Evolutionary conservation across 2,888 invertebrate genomes (phyloP), one percentile per base, ranked within the genome.

Genomic region (Neocrepidodera transversa): DNA sequence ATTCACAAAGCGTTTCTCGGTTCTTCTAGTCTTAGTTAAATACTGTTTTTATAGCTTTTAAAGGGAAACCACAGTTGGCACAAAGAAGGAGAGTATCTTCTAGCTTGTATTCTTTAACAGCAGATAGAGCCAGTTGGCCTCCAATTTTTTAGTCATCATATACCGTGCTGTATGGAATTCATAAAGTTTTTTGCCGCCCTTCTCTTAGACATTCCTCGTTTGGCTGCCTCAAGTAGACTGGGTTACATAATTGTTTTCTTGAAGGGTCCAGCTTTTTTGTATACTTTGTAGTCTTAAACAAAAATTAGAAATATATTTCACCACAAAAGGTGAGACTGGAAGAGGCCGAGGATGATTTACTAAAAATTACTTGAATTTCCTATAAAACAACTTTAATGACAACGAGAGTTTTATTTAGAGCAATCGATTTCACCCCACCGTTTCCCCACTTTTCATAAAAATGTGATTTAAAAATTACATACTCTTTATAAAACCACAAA

Each of bases 211-310:
- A n/a, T n/a, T n/a, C n/a, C n/a, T n/a, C n/a, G 43, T 53, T 53
- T 53, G 18, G 42, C 53, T 38, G 53, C 43, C 11, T 53, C 18
- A 28, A 43, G 42, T 20, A 38, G 42, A 26, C 38, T n/a, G n/a
- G n/a, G n/a, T n/a, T n/a, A n/a, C n/a, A n/a, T n/a, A n/a, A n/a
- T n/a, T 43, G 43, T 58, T 58, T 51, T 32, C 45, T 51, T 32
- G 58, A 51, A 28, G 43, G 58, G 43, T 51, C 51, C 51, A 51
- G 23, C 20, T 43, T 51, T 51, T 58, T 57, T 18, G 17, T 52
- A 52, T n/a, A n/a, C n/a, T n/a, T n/a, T n/a, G n/a, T n/a, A n/a
- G n/a, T n/a, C n/a, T n/a, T n/a, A n/a, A n/a, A n/a, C n/a, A n/a
- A n/a, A n/a, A n/a, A n/a, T n/a, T n/a, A n/a, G n/a, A n/a, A n/a